Base-by-base conservation (phyloP, 2,888 invertebrate genomes). In the Liposcelis brunnea region DNA sequence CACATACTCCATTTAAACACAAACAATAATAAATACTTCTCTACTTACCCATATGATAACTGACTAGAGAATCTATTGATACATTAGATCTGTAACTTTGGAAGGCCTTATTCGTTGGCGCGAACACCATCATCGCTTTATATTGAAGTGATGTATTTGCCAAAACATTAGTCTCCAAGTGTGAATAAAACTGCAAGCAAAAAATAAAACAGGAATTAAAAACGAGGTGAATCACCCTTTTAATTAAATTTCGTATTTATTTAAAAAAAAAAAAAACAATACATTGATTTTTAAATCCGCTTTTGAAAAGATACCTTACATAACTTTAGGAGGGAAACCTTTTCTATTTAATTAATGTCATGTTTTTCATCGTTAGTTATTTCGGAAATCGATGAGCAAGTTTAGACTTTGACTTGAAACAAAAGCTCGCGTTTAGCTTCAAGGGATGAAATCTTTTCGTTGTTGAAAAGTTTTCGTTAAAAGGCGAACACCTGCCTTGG, bases 81-180 rank as follows among this genome's bases (percentile, higher is more conserved):
- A 67, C 65, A 49, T 69, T 70, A 1, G 70, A 72, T 49, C 67
- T 70, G 62, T 75, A 76, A 49, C 74, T 72, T 65, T 83, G 81
- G 66, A 89, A 86, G 48, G 89, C 89, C 52, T 76, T 73, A 64
- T 90, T 87, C 51, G 82, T 85, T 8, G 89, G 89, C 45, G 86
- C 89, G 58, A 90, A 90, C 48, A 90, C 68, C n/a, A 89, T 89
- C 58, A 82, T 75, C 58, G 79, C 75, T 51, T 84, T 74, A 59
- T 74, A 73, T 55, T 75, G 69, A 40, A 89, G 65, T 14, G 80
- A 78, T 38, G 73, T 70, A 58, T 80, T 84, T 34, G 83, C 83
- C 43, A 80, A 68, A 46, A 70, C 68, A 61, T 80, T 81, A 50
- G 75, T 70, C 56, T 80, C 79, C 60, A 89, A 59, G 50, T 83